These are phyloP conservation scores for Podarcis lilfordi DNA, from an alignment of 2,797 vertebrate genomes.

Conservation along the genomic window DNA sequence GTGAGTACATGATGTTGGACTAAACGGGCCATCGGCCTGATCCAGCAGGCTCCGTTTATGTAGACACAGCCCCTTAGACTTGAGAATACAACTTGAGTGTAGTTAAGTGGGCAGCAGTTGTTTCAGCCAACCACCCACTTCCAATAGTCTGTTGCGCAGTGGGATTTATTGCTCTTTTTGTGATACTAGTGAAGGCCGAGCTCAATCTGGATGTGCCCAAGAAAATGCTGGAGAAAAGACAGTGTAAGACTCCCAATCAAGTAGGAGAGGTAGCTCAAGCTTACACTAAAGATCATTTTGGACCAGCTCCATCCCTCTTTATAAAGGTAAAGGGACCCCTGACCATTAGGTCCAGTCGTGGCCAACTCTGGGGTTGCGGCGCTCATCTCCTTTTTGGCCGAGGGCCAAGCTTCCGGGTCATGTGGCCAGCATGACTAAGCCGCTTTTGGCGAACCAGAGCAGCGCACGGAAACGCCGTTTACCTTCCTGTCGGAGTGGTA, in stretches of 20 bases:
- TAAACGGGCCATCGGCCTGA: no score
- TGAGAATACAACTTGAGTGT: not conserved
- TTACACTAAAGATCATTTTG: not conserved
- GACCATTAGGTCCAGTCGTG: no score
- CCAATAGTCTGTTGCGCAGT: not conserved
- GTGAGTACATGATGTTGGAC: no score
- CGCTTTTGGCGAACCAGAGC: no score
- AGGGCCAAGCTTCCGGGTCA: no score
- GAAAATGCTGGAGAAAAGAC: not conserved
- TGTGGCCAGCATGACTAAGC: no score
- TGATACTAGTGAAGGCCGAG: not conserved
- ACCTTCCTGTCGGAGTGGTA: no score
- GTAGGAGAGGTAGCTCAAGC: not conserved
- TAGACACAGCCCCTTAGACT: not conserved
- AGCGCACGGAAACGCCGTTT: no score
- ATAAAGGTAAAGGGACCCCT: no score
- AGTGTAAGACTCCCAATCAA: not conserved
- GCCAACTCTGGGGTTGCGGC: no score
- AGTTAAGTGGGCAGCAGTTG: not conserved
- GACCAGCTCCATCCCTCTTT: no score
- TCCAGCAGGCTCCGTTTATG: not conserved
- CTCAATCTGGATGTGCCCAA: not conserved
- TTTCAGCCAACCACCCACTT: not conserved
- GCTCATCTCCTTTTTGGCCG: no score
- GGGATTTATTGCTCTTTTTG: not conserved